Evolutionary conservation across 2,888 invertebrate species (phyloP), one percentile per base, ranked within the genome.

Genomic region (Drosophila villosipedis): DNA sequence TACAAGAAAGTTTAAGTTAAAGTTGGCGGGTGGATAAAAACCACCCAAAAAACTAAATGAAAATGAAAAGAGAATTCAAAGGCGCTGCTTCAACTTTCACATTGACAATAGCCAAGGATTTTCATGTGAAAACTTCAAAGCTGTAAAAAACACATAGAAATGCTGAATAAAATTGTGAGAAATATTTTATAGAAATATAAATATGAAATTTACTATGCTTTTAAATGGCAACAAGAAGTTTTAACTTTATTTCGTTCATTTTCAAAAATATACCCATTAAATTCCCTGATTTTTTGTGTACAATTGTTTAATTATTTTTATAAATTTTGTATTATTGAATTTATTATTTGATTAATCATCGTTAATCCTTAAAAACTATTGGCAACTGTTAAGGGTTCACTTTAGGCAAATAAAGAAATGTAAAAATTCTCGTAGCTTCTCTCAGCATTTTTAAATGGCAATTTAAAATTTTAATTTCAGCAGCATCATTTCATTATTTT

Each of bases 61-160:
- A 67, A 47, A 54, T 28, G 52, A 71, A 66, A 50, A 65, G 50
- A 54, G 60, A 41, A 64, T 33, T 62, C 33, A 22, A 28, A 55
- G 52, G 41, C 54, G 49, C 69, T 53, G 64, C 25, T 28, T 25
- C 35, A 74, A 80, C 84, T 85, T 85, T 89, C 84, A 81, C 84
- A 85, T 88, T 78, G 69, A 19, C 64, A 74, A 55, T 28, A 10
- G 53, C 64, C n/a, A 35, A 35, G 39, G 73, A 55, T 62, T 60
- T 41, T 37, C 57, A 43, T 66, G 66, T 33, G 58, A 77, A 72
- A 72, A 37, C 37, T 52, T 12, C 10, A 25, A 31, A 28, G n/a
- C 52, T 22, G 31, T 43, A 43, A 58, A 57, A 57, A 19, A 50
- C 50, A 30, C 19, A 50, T 19, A 0, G 12, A 30, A 25, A 28